Base-by-base conservation (phyloP, 2,888 invertebrate species). In the Polia nebulosa region DNA sequence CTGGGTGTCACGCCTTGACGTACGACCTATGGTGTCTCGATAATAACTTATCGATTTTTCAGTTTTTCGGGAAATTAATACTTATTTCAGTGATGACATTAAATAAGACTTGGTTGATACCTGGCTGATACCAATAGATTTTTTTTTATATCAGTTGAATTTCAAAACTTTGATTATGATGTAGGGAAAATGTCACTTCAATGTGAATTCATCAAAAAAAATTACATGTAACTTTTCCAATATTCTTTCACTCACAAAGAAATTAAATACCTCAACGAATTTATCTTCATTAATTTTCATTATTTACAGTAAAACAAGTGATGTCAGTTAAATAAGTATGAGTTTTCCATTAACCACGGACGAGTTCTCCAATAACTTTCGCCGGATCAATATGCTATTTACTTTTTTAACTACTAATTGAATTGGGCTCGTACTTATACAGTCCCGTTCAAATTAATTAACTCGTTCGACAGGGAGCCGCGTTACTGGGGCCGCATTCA, bases 381-480 rank as follows among this genome's bases (percentile, higher is more conserved):
- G 64, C 78, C 82, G 83, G 86, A 89, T 87, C 84, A 80, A 86
- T 85, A 81, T 68, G 80, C 80, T 87, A 88, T 89, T 89, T 87
- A 89, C 87, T 89, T 89, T 85, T 88, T 89, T 89, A 90, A 91
- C 85, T 90, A 89, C 89, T 90, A 92, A 93, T 92, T 92, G 90
- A 90, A 91, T 90, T 88, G 88, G 87, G 84, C 85, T 83, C 85
- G 85, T 85, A 87, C 85, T 89, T 88, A 85, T 83, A 85, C 89
- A 83, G 86, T 85, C 88, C 86, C 89, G 89, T 89, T 90, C 88
- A 89, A 89, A 88, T 90, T 89, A 91, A 91, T 93, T 92, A 91
- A 89, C 85, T 87, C 87, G 82, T 76, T 77, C 61, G 57, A 85
- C 85, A 82, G 85, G 84, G 63, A 82, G 79, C 81, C 83, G n/a